These are phyloP conservation scores for Brachionichthys hirsutus DNA, from an alignment of 2,113 vertebrate species.

Conservation along the genomic window DNA sequence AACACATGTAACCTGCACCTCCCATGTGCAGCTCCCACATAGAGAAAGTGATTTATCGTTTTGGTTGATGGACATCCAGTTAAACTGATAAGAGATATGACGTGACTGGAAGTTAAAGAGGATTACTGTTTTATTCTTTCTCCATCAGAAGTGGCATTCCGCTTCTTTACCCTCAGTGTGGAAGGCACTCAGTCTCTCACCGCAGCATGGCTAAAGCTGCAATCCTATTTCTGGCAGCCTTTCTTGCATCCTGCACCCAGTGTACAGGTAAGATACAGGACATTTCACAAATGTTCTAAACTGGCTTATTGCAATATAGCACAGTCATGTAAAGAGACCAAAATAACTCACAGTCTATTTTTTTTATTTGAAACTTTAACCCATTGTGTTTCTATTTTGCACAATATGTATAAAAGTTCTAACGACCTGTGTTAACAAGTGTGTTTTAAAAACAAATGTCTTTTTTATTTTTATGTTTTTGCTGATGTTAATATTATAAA, in stretches of 20 bases:
- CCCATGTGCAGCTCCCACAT: too few species aligned
- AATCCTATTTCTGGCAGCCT: conserved; percentile 38
- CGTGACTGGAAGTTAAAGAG: conserved; percentile 7
- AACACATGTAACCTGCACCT: too few species aligned
- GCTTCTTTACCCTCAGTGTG: conserved; percentile 17
- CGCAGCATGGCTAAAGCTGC: conserved; percentile 44
- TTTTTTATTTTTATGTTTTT: too few species aligned
- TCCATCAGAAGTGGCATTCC: too few species aligned
- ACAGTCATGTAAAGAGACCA: conserved; percentile 3
- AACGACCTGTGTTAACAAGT: not conserved
- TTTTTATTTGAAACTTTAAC: not conserved
- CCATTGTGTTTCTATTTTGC: not conserved
- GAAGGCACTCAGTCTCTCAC: conserved; percentile 12
- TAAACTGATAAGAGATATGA: conserved; percentile 17
- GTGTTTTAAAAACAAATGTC: too few species aligned
- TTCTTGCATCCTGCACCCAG: conserved; percentile 21
- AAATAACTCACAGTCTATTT: conserved; percentile 7
- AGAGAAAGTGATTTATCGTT: not conserved
- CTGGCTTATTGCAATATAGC: not conserved
- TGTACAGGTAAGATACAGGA: conserved; percentile 42
- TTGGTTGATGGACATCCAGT: conserved; percentile 7
- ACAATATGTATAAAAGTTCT: not conserved
- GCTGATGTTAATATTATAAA: too few species aligned
- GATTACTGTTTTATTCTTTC: too few species aligned
- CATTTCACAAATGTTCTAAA: not conserved